Percentiles rank a stretch among this genome's conserved stretches.
phyloP scores from a whole-genome alignment of 2,888 invertebrate genomes.

The Leptarthrus brevirostris region DNA sequence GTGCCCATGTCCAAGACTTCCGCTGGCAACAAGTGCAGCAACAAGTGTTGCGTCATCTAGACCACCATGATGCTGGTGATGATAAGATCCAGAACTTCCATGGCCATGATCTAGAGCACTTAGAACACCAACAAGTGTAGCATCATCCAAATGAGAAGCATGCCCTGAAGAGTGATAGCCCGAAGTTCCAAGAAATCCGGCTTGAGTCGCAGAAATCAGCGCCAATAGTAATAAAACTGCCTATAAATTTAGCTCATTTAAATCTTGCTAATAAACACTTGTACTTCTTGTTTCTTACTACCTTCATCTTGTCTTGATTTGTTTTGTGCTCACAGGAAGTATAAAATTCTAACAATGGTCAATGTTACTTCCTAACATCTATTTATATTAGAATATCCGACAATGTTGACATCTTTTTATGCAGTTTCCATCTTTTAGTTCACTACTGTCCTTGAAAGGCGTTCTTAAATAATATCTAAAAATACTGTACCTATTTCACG shows the following conservation, averaged over 20 bases:
- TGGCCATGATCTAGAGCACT: background rate
- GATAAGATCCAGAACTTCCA: background rate
- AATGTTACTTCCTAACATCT: background rate
- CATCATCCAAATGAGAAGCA: background rate
- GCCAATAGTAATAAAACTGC: background rate
- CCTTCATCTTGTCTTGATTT: background rate
- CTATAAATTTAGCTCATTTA: background rate
- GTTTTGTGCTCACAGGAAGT: background rate
- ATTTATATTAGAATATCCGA: background rate
- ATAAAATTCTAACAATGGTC: background rate
- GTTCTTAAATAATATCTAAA: background rate
- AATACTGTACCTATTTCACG: background rate
- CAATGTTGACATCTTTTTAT: background rate
- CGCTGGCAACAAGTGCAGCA: background rate
- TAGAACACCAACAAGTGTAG: background rate
- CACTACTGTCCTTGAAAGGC: background rate
- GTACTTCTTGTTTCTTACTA: background rate
- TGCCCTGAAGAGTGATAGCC: background rate
- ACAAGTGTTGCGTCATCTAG: background rate
- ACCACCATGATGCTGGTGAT: background rate
- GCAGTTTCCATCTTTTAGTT: background rate
- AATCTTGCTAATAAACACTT: background rate
- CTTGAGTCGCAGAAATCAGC: background rate
- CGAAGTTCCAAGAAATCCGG: constrained; percentile 9
- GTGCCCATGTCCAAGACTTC: background rate